These are phyloP conservation scores for Diplazon laetatorius DNA, from an alignment of 2,888 invertebrate species.

Conservation along the genomic window DNA sequence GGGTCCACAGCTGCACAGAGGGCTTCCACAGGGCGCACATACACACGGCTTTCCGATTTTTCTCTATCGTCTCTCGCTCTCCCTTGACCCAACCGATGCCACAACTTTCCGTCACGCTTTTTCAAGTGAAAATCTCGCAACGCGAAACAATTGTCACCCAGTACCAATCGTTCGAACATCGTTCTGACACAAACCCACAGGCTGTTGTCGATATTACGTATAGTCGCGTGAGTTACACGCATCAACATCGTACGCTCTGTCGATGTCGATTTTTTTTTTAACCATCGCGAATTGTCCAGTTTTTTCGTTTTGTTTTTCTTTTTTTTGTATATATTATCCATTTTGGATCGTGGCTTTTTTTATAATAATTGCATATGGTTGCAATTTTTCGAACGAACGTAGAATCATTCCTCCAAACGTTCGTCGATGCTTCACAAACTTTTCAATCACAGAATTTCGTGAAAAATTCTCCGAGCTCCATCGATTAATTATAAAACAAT, in stretches of 20 bases:
- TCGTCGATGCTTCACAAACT: slow-evolving; percentile 7
- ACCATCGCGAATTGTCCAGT: neutral
- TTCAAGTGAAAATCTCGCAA: slow-evolving; percentile 67
- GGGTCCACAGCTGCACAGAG: no score
- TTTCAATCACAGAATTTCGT: neutral
- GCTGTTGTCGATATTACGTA: slow-evolving; percentile 14
- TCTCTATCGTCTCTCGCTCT: no score
- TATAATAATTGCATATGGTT: neutral
- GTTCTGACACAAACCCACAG: slow-evolving; percentile 25
- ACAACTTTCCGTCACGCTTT: slow-evolving; percentile 59
- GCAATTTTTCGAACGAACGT: neutral
- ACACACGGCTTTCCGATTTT: no score
- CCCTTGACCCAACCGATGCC: slow-evolving; percentile 9
- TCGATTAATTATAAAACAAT: neutral
- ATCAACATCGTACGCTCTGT: slow-evolving; percentile 51
- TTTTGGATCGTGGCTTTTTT: neutral
- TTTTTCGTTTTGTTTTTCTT: no score
- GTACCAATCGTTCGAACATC: slow-evolving; percentile 11
- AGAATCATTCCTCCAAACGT: neutral
- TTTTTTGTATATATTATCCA: neutral
- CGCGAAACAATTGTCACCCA: slow-evolving; percentile 50
- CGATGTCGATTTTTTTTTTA: slow-evolving; percentile 22
- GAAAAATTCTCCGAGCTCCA: neutral
- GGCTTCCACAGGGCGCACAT: no score
- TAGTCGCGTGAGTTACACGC: slow-evolving; percentile 37